Base-by-base conservation (phyloP, 2,888 invertebrate genomes). In the Rosalia funebris region DNA sequence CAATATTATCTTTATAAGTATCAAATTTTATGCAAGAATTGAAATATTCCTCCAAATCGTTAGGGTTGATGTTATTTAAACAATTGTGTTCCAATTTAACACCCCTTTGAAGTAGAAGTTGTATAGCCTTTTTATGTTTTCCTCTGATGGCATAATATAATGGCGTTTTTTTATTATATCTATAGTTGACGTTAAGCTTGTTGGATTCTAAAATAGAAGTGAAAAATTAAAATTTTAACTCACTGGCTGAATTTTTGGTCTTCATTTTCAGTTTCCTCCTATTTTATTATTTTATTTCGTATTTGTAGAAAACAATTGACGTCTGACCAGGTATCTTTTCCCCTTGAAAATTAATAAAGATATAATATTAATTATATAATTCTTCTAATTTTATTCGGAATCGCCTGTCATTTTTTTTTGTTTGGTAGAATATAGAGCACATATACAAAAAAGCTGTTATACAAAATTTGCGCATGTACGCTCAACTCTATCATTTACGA, bases 81-180 rank as follows among this genome's bases (percentile, higher is more conserved):
- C 53, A 53, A 12, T 14, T 17, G 17, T 32, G 11, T 14, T 37
- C 20, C 17, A 53, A 9, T 1, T 0, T 2, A 12, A 42, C 10
- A 2, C 53, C 53, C 12, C 53, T 15, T 11, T 41, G 42, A 3
- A 53, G 31, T 4, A 53, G 11, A 0, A 11, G 25, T 17, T 53
- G 53, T 42, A 53, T 10, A 32, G 42, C 53, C 12, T 32, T 53
- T 12, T n/a, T 53, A 53, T 53, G 41, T 32, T 53, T 53, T 32
- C 42, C 31, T 16, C 12, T 17, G 41, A 53, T 53, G 2, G 53
- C 53, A 17, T 53, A 53, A 14, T 42, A 32, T 4, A 53, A 32
- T 2, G 53, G 53, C 2, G 53, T 53, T 9, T 53, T 53, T 7
- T 31, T 31, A 4, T 17, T 41, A n/a, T 42, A 42, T 16, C 20